These are phyloP conservation scores for Boloria euphrosyne DNA, from an alignment of 2,888 invertebrate genomes.

Conservation along the genomic window DNA sequence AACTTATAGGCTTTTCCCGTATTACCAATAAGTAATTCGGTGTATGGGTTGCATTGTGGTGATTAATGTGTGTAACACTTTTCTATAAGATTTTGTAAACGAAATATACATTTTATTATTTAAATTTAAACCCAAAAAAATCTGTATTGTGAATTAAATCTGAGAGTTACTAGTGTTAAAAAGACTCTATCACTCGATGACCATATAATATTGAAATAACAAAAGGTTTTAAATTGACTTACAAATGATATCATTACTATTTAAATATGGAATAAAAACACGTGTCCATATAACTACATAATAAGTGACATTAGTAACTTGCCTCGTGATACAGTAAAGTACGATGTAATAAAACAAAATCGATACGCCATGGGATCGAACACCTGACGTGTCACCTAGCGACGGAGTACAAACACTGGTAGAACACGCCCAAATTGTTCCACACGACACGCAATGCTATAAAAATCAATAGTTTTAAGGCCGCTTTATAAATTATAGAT, in stretches of 20 bases:
- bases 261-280: not conserved
- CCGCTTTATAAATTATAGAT: conserved; percentile 10
- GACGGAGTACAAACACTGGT: conserved; percentile 60
- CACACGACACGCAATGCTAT: conserved; percentile 27
- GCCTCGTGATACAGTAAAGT: conserved; percentile 31
- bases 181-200: no score
- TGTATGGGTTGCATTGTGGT: not conserved
- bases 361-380: conserved; percentile 59
- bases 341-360: conserved; percentile 49
- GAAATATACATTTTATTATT: not conserved
- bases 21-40: conserved; percentile 21
- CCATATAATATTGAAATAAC: no score
- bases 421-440: conserved; percentile 50
- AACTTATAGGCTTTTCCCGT: conserved; percentile 33
- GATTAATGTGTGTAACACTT: not conserved
- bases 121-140: not conserved
- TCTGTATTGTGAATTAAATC: not conserved
- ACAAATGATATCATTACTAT: no score
- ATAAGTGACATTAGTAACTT: conserved; percentile 16
- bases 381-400: conserved; percentile 68
- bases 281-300: not conserved
- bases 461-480: conserved; percentile 22
- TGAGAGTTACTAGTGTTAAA: no score
- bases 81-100: not conserved
- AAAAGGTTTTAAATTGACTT: no score